Percentiles rank a stretch among this genome's conserved stretches.
Evolutionary conservation across 2,888 invertebrate species (phyloP).

Genomic region (Parasteatoda lunata): DNA sequence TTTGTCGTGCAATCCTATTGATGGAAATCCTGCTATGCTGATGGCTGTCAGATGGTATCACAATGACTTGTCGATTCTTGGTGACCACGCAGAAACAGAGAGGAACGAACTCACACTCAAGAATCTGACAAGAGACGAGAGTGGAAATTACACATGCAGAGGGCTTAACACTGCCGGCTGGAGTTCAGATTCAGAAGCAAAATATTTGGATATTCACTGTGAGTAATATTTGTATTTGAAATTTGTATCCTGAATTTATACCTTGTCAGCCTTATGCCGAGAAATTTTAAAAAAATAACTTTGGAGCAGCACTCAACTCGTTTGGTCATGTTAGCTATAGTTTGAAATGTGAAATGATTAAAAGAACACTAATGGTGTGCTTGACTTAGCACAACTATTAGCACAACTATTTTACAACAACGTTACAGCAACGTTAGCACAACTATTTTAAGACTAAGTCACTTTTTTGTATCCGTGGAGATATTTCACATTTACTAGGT

Average conservation of each 20-base stretch:
- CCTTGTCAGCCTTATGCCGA: no score
- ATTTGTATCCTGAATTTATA: background rate
- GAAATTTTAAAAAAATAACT: no score
- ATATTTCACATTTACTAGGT: no score
- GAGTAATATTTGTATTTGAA: constrained; percentile 74
- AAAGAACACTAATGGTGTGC: no score
- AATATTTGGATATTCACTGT: constrained; percentile 88
- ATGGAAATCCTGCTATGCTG: constrained; percentile 84
- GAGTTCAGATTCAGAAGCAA: constrained; percentile 85
- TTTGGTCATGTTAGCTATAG: no score
- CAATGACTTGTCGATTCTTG: constrained; percentile 79
- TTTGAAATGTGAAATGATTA: no score
- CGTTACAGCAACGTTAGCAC: no score
- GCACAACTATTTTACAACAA: no score
- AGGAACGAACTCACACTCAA: constrained; percentile 88
- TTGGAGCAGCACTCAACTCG: no score
- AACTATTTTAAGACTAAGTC: no score
- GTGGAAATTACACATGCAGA: constrained; percentile 94
- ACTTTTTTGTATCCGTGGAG: no score
- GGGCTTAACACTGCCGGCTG: constrained; percentile 93
- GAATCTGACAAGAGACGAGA: constrained; percentile 88
- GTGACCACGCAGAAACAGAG: constrained; percentile 14
- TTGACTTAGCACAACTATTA: no score
- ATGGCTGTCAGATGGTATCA: constrained; percentile 90
- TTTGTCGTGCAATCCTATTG: constrained; percentile 84